These are phyloP conservation scores for Alouatta palliata DNA, from an alignment of 2,113 vertebrate species.

Conservation along the genomic window DNA sequence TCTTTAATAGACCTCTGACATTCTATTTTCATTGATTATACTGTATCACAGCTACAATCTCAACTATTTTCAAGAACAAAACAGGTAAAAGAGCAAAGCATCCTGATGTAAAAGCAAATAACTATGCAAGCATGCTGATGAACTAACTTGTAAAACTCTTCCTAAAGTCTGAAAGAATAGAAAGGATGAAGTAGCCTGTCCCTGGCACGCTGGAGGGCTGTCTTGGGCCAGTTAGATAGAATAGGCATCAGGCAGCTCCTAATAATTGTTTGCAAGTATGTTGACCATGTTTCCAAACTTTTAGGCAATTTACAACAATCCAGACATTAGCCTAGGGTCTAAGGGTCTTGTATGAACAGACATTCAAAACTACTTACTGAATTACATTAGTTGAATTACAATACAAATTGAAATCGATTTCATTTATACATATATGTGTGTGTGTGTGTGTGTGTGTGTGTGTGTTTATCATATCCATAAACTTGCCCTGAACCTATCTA, in stretches of 20 bases:
- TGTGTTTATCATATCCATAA: background rate
- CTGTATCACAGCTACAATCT: background rate
- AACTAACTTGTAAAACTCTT: background rate
- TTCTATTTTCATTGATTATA: background rate
- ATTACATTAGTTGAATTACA: background rate
- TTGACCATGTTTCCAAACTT: background rate
- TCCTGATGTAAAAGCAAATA: background rate
- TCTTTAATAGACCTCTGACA: background rate
- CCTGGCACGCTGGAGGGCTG: background rate
- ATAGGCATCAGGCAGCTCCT: background rate
- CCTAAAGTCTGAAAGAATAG: background rate
- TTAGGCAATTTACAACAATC: background rate
- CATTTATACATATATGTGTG: background rate
- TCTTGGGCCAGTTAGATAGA: background rate
- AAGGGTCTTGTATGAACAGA: background rate
- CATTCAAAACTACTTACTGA: background rate
- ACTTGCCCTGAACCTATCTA: background rate
- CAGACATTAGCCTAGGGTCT: background rate
- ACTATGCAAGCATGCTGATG: background rate
- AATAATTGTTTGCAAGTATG: background rate
- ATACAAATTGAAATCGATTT: background rate
- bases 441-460: no score
- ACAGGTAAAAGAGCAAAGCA: background rate
- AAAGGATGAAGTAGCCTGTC: rapidly evolving
- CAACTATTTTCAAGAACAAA: background rate